Evolutionary conservation across 1,140 invertebrate species (phyloP).

Genomic region (Drosophila kepulauana): DNA sequence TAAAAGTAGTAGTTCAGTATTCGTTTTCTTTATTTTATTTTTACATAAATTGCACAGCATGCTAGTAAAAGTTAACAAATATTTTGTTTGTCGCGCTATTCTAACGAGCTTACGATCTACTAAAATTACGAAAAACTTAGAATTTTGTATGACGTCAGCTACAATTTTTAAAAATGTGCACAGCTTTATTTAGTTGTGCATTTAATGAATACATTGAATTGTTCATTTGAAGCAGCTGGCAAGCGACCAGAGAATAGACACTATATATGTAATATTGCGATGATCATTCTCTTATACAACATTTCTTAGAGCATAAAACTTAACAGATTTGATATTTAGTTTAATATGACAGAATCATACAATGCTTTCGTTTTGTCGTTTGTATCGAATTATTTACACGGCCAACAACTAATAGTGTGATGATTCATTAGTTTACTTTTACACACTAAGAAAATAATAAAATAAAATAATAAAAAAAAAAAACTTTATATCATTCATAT

Average conservation of each 20-base stretch:
- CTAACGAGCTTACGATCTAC: constrained; percentile 11
- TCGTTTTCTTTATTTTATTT: constrained; percentile 6
- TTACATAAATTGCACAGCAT: constrained; percentile 18
- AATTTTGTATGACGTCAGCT: constrained; percentile 4
- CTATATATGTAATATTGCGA: constrained; percentile 17
- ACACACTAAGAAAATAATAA: constrained; percentile 23
- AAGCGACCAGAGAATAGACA: constrained; percentile 18
- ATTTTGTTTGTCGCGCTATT: not conserved
- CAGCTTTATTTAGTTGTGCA: not conserved
- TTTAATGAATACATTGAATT: not conserved
- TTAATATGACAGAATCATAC: constrained; percentile 44
- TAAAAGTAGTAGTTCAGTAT: not conserved
- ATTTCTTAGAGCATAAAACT: constrained; percentile 37
- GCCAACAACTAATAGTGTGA: constrained; percentile 12
- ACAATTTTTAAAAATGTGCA: not conserved
- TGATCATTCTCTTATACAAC: constrained; percentile 7
- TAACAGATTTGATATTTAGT: constrained; percentile 38
- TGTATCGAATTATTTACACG: constrained; percentile 47
- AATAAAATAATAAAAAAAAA: not conserved
- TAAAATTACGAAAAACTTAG: not conserved
- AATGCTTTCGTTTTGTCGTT: constrained; percentile 14
- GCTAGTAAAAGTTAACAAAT: constrained; percentile 2
- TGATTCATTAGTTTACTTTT: constrained; percentile 15
- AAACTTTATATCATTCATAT: not conserved
- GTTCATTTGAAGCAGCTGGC: constrained; percentile 6